phyloP scores from a whole-genome alignment of 37 sponge, comb jelly and placozoan genomes.

The Trichoplax adhaerens region DNA sequence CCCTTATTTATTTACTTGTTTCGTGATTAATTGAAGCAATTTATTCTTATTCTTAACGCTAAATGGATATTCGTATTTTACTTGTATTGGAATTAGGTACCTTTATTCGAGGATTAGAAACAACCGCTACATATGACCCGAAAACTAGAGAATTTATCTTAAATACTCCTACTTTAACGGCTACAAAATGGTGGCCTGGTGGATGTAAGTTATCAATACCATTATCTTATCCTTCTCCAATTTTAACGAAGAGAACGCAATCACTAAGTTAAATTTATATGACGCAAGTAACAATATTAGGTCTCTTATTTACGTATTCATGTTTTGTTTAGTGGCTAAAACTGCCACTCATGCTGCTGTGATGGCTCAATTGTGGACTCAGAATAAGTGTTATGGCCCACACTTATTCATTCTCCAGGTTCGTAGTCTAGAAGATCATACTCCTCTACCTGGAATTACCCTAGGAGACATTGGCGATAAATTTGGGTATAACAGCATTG shows the following conservation, averaged over 20 bases:
- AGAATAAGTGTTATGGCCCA: constrained; percentile 46
- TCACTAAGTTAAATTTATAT: too few species aligned
- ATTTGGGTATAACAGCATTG: constrained; percentile 55
- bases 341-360: constrained; percentile 63
- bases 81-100: too few species aligned
- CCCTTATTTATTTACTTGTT: too few species aligned
- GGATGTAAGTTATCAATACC: constrained; percentile 37
- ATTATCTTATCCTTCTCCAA: too few species aligned
- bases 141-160: constrained; percentile 60
- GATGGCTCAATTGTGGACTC: constrained; percentile 51
- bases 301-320: too few species aligned
- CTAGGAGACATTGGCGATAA: constrained; percentile 90
- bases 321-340: constrained; percentile 40
- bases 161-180: constrained; percentile 62
- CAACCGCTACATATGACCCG: constrained; percentile 69
- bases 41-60: too few species aligned
- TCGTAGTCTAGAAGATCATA: constrained; percentile 69
- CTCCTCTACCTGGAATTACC: constrained; percentile 67
- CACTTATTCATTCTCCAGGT: constrained; percentile 73
- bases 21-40: too few species aligned
- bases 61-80: too few species aligned
- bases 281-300: too few species aligned
- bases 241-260: too few species aligned
- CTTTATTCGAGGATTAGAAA: constrained; percentile 69
- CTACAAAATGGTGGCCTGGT: constrained; percentile 87